phyloP scores from a whole-genome alignment of 2,888 invertebrate genomes.

The Metacarcinus magister region DNA sequence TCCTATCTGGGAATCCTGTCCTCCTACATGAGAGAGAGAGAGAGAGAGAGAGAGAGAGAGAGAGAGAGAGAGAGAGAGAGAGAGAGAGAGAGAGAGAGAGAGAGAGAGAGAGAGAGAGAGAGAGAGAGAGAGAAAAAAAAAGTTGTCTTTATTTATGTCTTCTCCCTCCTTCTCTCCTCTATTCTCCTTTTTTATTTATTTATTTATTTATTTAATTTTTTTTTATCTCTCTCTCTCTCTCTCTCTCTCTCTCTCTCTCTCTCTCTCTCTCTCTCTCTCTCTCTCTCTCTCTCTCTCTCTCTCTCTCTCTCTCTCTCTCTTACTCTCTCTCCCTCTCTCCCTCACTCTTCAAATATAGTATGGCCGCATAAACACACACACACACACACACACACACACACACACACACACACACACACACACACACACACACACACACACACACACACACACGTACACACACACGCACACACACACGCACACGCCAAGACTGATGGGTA shows the following conservation, averaged over 20 bases:
- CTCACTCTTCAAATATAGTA: neutral
- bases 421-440: constrained; percentile 19
- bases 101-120: too few species aligned
- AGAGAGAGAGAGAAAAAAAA: too few species aligned
- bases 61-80: too few species aligned
- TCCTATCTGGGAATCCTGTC: too few species aligned
- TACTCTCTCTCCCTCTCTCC: neutral
- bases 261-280: constrained; percentile 39
- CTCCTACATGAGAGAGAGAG: too few species aligned
- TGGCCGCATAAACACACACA: neutral
- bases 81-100: too few species aligned
- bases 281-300: constrained; percentile 39
- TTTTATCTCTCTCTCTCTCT: neutral
- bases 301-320: constrained; percentile 26
- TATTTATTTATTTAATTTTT: neutral
- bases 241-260: constrained; percentile 36
- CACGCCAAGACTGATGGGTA: constrained; percentile 31
- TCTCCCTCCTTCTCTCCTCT: neutral
- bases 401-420: constrained; percentile 27
- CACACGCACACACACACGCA: neutral
- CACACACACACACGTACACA: neutral
- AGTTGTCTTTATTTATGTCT: too few species aligned
- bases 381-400: constrained; percentile 27
- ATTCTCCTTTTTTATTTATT: neutral
- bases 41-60: too few species aligned